Conservation (phyloP, 1,140 invertebrate genomes). For the Drosophila nigrodunni region DNA sequence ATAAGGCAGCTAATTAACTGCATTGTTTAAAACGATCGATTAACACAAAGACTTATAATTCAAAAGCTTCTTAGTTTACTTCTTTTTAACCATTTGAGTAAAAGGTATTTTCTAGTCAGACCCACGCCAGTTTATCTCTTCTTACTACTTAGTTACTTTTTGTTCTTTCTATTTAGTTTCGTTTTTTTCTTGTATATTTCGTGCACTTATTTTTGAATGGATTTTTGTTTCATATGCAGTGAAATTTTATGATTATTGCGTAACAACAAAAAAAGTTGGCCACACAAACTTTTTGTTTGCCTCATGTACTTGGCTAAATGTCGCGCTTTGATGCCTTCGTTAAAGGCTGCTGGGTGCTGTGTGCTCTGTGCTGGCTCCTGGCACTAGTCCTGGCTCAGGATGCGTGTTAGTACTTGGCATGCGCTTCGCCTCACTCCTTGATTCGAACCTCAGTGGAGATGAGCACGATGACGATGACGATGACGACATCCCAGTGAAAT, state of each 20-base stretch:
- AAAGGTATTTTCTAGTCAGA: too few relatives aligned
- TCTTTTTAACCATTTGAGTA: too few relatives aligned
- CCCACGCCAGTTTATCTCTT: too few relatives aligned
- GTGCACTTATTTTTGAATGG: conserved; percentile 46
- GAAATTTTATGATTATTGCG: conserved; percentile 80
- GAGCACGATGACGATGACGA: conserved; percentile 8
- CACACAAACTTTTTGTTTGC: conserved; percentile 65
- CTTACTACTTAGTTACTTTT: too few relatives aligned
- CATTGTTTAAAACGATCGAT: too few relatives aligned
- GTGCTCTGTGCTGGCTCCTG: conserved; percentile 12
- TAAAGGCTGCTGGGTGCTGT: conserved; percentile 33
- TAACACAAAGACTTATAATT: too few relatives aligned
- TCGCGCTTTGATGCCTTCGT: conserved; percentile 70
- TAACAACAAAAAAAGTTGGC: conserved; percentile 57
- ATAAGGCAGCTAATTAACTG: too few relatives aligned
- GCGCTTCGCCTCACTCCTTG: conserved; percentile 23
- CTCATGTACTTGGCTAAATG: conserved; percentile 43
- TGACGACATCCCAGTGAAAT: conserved; percentile 74
- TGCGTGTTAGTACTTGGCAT: conserved; percentile 31
- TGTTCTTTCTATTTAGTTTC: background rate
- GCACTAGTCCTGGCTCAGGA: conserved; percentile 13
- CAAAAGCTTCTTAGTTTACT: too few relatives aligned
- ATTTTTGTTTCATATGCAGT: conserved; percentile 79
- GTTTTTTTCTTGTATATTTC: conserved; percentile 3
- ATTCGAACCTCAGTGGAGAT: too few relatives aligned